phyloP scores from a whole-genome alignment of 2,888 invertebrate species.

The Xestia sexstrigata region DNA sequence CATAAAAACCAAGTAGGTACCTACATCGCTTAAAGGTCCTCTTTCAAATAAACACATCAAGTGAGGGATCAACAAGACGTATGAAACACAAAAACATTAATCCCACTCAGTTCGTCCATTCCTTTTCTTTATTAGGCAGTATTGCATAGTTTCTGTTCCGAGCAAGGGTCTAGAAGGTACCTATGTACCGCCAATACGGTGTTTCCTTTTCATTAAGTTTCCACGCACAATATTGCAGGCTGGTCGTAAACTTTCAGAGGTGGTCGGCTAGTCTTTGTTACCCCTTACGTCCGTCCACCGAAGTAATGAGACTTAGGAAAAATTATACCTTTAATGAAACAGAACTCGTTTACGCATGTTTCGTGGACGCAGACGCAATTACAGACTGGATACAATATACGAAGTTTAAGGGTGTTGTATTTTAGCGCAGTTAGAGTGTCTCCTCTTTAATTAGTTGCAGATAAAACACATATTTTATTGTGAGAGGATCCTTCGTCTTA shows the following conservation, averaged over 20 bases:
- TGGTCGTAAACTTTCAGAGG: constrained; percentile 84
- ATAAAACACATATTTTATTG: constrained; percentile 65
- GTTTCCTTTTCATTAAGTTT: constrained; percentile 88
- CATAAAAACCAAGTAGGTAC: constrained; percentile 23
- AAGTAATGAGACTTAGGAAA: constrained; percentile 84
- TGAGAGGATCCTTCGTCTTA: constrained; percentile 50
- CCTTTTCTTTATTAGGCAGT: constrained; percentile 54
- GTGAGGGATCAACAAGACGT: constrained; percentile 8
- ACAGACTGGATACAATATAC: constrained; percentile 55
- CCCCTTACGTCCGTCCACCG: constrained; percentile 71
- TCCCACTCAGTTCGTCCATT: constrained; percentile 57
- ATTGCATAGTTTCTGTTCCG: constrained; percentile 58
- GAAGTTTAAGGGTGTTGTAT: constrained; percentile 57
- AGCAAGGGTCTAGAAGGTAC: constrained; percentile 69
- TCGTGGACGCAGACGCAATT: constrained; percentile 59
- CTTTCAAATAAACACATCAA: constrained; percentile 23
- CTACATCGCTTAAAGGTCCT: constrained; percentile 1
- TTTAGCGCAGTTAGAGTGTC: constrained; percentile 57
- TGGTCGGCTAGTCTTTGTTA: constrained; percentile 75
- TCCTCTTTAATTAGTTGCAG: constrained; percentile 59
- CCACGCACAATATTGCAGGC: constrained; percentile 87
- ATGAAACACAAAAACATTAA: constrained; percentile 57
- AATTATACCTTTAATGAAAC: constrained; percentile 85
- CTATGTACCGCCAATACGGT: constrained; percentile 76
- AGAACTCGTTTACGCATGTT: constrained; percentile 70